Percentiles rank a stretch among this genome's conserved stretches.
phyloP scores from a whole-genome alignment of 2,797 vertebrate species.

The Fundulus diaphanus region DNA sequence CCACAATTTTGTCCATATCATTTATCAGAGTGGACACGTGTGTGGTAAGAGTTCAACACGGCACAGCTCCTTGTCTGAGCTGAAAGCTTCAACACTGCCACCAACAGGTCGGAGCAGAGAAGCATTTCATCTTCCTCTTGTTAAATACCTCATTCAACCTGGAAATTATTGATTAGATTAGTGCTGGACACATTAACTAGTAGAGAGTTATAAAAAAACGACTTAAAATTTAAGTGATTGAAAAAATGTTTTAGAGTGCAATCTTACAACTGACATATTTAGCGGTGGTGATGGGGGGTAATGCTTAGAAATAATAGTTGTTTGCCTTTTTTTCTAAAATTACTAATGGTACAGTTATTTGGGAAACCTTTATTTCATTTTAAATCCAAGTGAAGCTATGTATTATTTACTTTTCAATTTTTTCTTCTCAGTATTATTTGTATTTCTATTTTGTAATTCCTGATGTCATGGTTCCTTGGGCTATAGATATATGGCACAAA shows the following conservation, averaged over 20 bases:
- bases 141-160: not conserved
- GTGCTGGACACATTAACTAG: not conserved
- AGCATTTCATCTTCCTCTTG: not conserved
- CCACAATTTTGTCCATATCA: slow-evolving; percentile 46
- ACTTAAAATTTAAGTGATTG: not conserved
- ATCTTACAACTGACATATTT: not conserved
- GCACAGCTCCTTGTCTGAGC: slow-evolving; percentile 17
- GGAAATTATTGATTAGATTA: no score
- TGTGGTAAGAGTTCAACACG: slow-evolving; percentile 37
- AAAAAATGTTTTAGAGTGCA: not conserved
- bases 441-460: not conserved
- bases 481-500: not conserved
- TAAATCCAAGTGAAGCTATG: not conserved
- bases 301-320: no score
- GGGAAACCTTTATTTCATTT: not conserved
- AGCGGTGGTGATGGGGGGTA: not conserved
- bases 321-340: not conserved
- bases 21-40: slow-evolving; percentile 49
- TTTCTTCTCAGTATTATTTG: not conserved
- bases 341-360: not conserved
- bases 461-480: not conserved
- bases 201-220: not conserved
- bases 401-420: not conserved
- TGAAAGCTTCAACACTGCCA: slow-evolving; percentile 72
- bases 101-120: slow-evolving; percentile 52